phyloP scores from a whole-genome alignment of 37 sponge, comb jelly and placozoan species.

The Axinella damicornis region DNA sequence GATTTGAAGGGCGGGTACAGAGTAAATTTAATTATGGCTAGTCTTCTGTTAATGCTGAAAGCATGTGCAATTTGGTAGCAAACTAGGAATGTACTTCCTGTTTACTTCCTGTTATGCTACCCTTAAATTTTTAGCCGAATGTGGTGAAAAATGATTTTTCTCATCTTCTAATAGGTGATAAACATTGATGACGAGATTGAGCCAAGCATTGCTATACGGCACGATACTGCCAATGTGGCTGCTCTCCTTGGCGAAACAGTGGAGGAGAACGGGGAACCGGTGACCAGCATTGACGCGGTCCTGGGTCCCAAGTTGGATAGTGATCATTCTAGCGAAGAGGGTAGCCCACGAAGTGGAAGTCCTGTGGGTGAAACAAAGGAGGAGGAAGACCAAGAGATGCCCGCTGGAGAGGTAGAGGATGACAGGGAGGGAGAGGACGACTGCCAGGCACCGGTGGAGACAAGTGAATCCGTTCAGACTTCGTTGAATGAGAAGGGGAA shows the following conservation, averaged over 20 bases:
- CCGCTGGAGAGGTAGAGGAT: neutral
- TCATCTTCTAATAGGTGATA: neutral
- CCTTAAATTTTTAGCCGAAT: too few relatives aligned
- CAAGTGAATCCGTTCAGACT: neutral
- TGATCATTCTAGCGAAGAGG: neutral
- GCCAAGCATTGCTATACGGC: neutral
- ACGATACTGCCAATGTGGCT: neutral
- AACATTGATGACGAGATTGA: neutral
- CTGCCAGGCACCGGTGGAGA: neutral
- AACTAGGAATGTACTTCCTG: too few relatives aligned
- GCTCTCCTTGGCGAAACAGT: conserved; percentile 9
- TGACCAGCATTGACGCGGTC: conserved; percentile 34
- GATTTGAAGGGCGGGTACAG: too few relatives aligned
- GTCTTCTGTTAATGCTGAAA: too few relatives aligned
- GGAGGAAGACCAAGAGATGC: conserved; percentile 4
- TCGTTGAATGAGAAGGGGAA: neutral
- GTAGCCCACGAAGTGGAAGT: neutral
- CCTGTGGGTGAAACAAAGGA: neutral
- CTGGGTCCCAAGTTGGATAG: conserved; percentile 6
- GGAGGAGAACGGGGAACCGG: conserved; percentile 13
- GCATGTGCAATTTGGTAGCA: neutral
- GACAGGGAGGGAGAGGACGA: neutral
- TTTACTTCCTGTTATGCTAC: too few relatives aligned
- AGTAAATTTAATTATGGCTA: too few relatives aligned
- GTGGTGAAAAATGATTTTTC: neutral